Base-by-base conservation (phyloP, 37 sponge, comb jelly and placozoan genomes). In the Ianthella basta region DNA sequence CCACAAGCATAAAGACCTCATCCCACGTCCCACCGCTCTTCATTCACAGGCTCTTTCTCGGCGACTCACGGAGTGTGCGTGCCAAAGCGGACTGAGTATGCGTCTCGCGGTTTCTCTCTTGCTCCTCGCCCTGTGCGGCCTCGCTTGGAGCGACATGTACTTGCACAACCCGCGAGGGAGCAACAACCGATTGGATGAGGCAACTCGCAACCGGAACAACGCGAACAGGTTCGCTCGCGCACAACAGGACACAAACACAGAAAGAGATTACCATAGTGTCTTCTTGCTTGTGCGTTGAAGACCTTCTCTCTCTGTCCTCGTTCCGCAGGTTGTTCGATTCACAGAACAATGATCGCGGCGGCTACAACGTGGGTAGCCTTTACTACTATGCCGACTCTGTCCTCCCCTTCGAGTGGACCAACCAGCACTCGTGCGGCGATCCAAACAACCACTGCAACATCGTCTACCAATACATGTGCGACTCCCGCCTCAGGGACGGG, bases 281-380 rank as follows among this genome's bases (percentile, higher is more conserved):
- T n/a, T n/a, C n/a, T n/a, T n/a, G n/a, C n/a, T n/a, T n/a, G n/a
- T n/a, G n/a, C n/a, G n/a, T n/a, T n/a, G n/a, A n/a, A n/a, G n/a
- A n/a, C n/a, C n/a, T n/a, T 44, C 50, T 44, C 8, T 44, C 6
- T 44, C 6, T 44, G 6, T 44, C 50, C 50, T 15, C 44, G 0
- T 57, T 39, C 15, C 19, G 37, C 66, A 90, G 98, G 73, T 12
- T 99, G 80, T 99, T 96, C 83, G 95, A 99, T 82, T 99, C 99
- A 0, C 97, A 99, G 92, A 99, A 99, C 86, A 99, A 99, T 86
- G 91, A 99, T 87, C 84, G 98, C 33, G 98, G 98, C 0, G 99
- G 99, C 39, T 99, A 99, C 89, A 99, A 99, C 72, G 95, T 92
- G 59, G 99, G 97, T 20, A 93, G 92, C 72, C 80, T 97, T 44